These are phyloP conservation scores for Riparia riparia DNA, from an alignment of 2,113 vertebrate species.

Conservation along the genomic window DNA sequence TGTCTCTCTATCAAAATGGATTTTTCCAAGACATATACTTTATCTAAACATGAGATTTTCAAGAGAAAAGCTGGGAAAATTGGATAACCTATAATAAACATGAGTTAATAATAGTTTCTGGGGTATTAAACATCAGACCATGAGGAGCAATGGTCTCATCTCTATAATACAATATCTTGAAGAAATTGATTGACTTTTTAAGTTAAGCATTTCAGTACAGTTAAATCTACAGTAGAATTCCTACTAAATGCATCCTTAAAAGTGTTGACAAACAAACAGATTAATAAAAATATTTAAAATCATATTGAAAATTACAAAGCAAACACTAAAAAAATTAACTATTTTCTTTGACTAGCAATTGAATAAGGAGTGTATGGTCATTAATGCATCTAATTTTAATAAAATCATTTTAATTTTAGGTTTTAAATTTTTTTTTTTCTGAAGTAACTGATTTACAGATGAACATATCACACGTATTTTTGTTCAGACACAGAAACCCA, in stretches of 20 bases:
- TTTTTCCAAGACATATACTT: neutral
- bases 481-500: neutral
- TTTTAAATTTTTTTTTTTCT: neutral
- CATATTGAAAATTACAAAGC: neutral
- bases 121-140: neutral
- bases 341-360: neutral
- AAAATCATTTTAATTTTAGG: neutral
- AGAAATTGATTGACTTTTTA: neutral
- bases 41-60: neutral
- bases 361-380: neutral
- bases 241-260: neutral
- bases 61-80: neutral
- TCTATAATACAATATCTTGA: neutral
- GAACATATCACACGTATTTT: neutral
- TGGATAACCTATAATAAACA: neutral
- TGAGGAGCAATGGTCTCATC: neutral
- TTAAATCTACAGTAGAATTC: neutral
- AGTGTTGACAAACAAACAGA: fast-evolving
- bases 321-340: neutral
- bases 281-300: neutral
- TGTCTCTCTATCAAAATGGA: neutral
- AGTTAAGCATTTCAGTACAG: neutral
- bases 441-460: neutral
- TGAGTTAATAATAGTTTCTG: neutral
- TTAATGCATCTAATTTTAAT: neutral